These are phyloP conservation scores for Rhagoletis zephyria DNA, from an alignment of 1,140 invertebrate genomes.

Conservation along the genomic window DNA sequence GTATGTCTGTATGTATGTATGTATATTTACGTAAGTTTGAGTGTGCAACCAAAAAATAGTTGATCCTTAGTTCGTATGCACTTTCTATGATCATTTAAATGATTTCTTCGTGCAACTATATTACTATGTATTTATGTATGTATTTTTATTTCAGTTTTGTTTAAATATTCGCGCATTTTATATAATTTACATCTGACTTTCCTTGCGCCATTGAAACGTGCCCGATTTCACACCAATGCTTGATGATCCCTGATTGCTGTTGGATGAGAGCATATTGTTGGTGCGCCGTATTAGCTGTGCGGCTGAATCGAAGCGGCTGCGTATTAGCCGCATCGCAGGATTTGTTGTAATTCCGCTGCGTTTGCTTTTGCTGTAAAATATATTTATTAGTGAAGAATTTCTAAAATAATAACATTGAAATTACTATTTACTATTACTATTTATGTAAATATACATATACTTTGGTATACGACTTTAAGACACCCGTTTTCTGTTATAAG, in stretches of 20 bases:
- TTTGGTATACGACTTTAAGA: too few species aligned
- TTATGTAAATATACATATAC: too few species aligned
- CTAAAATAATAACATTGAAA: too few species aligned
- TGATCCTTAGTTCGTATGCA: too few species aligned
- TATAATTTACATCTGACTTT: conserved; percentile 64
- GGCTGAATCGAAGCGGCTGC: conserved; percentile 80
- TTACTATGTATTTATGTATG: too few species aligned
- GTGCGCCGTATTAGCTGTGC: conserved; percentile 75
- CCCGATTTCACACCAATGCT: conserved; percentile 77
- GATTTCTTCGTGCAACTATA: too few species aligned
- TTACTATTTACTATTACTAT: too few species aligned
- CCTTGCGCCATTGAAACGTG: conserved; percentile 83
- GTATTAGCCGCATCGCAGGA: conserved; percentile 87
- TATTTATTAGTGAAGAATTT: too few species aligned
- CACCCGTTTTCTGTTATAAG: too few species aligned
- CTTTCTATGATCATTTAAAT: too few species aligned
- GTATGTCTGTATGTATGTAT: background rate
- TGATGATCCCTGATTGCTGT: conserved; percentile 71
- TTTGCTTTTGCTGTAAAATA: conserved; percentile 77
- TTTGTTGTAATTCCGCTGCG: conserved; percentile 93
- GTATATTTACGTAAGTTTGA: background rate
- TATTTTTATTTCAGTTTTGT: too few species aligned
- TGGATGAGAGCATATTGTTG: conserved; percentile 73
- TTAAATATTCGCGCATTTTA: too few species aligned
- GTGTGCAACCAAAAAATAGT: background rate